These are phyloP conservation scores for Nyctibius bracteatus DNA, from an alignment of 2,113 vertebrate species.

Conservation along the genomic window DNA sequence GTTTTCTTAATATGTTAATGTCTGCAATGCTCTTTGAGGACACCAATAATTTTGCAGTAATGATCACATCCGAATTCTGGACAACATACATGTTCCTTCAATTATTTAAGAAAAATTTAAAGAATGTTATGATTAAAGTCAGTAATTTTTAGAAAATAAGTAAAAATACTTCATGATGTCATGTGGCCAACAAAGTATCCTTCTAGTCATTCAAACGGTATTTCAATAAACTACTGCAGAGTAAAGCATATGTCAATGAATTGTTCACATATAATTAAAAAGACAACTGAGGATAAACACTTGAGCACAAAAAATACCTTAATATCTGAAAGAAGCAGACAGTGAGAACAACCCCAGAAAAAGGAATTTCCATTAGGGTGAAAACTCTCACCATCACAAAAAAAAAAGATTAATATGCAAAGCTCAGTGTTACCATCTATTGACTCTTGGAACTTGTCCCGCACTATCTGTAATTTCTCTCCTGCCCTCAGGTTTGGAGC, in stretches of 20 bases:
- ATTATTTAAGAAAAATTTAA: neutral
- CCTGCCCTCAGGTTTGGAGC: slow-evolving; percentile 87
- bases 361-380: neutral
- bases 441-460: slow-evolving; percentile 81
- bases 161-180: neutral
- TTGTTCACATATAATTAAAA: neutral
- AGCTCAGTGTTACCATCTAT: slow-evolving; percentile 76
- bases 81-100: neutral
- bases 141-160: neutral
- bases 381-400: neutral
- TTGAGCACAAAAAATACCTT: neutral
- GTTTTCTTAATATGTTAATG: neutral
- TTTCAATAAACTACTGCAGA: neutral
- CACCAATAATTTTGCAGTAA: neutral
- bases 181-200: neutral
- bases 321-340: neutral
- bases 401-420: neutral
- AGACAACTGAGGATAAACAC: neutral
- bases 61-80: neutral
- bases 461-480: slow-evolving; percentile 81
- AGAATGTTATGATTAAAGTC: neutral
- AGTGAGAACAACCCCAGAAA: neutral
- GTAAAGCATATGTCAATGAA: neutral
- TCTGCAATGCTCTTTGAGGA: neutral
- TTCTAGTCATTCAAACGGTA: neutral